Evolutionary conservation across 2,888 invertebrate species (phyloP).

Genomic region (Nomada fucata): DNA sequence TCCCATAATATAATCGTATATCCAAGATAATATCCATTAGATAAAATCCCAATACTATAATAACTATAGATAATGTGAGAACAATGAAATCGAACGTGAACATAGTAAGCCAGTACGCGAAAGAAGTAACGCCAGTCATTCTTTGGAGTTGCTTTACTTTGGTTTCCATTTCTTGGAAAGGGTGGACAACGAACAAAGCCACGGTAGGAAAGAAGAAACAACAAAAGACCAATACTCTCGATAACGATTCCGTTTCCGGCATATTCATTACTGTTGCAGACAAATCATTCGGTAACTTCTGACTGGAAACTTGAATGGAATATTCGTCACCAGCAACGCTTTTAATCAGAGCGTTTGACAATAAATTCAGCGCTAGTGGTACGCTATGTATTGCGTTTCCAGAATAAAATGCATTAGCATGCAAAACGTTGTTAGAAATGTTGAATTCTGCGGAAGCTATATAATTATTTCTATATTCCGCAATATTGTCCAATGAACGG

Average conservation of each 20-base stretch:
- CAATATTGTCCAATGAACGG: constrained; percentile 78
- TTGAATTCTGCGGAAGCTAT: constrained; percentile 85
- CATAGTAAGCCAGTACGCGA: constrained; percentile 88
- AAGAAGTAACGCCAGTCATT: constrained; percentile 87
- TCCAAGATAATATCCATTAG: constrained; percentile 74
- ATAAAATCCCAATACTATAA: constrained; percentile 71
- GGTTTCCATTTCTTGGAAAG: constrained; percentile 87
- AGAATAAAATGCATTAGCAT: constrained; percentile 85
- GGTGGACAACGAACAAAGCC: constrained; percentile 86
- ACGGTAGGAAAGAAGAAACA: constrained; percentile 72
- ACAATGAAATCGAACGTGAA: constrained; percentile 86
- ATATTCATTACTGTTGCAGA: constrained; percentile 16
- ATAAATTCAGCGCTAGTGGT: constrained; percentile 85
- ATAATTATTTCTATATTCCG: constrained; percentile 85
- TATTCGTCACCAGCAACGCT: constrained; percentile 70
- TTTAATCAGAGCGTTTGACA: constrained; percentile 84
- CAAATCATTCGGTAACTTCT: constrained; percentile 74
- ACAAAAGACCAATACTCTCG: constrained; percentile 69
- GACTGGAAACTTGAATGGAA: constrained; percentile 73
- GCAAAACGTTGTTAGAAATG: constrained; percentile 64
- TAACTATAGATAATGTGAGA: constrained; percentile 76
- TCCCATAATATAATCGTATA: constrained; percentile 71
- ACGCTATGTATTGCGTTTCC: constrained; percentile 85
- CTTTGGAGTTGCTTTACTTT: constrained; percentile 89
- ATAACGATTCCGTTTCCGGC: constrained; percentile 55